These are phyloP conservation scores for Nibea coibor DNA, from an alignment of 2,113 vertebrate species.

Conservation along the genomic window DNA sequence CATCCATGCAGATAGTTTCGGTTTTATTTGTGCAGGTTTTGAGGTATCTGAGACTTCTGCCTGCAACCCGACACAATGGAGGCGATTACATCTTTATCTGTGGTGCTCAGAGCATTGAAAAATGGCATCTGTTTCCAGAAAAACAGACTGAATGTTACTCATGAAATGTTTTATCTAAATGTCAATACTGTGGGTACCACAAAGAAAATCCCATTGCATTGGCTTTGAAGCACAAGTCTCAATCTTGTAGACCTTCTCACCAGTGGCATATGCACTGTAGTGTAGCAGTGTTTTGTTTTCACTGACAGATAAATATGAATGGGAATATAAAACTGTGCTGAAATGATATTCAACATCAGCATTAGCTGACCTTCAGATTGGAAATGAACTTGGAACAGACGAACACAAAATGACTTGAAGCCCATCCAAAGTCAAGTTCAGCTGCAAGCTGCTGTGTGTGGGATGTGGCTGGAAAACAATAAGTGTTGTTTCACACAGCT, in stretches of 20 bases:
- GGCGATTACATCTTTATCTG: neutral
- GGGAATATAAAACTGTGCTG: neutral
- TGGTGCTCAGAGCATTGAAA: neutral
- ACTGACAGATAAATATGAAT: neutral
- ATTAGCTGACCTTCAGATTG: neutral
- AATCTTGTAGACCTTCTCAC: too few species aligned
- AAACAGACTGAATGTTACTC: neutral
- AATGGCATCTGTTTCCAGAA: neutral
- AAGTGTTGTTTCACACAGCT: neutral
- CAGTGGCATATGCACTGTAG: neutral
- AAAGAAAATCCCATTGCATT: neutral
- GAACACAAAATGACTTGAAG: neutral
- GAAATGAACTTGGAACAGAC: neutral
- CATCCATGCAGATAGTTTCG: neutral
- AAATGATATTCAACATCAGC: neutral
- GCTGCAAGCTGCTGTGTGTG: slow-evolving; percentile 24
- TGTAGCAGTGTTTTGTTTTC: neutral
- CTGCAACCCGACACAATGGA: neutral
- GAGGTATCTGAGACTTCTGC: neutral
- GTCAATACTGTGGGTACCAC: neutral
- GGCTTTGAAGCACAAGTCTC: neutral
- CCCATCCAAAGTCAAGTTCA: slow-evolving; percentile 46
- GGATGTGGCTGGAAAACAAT: slow-evolving; percentile 13
- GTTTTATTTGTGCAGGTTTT: neutral
- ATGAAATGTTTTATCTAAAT: neutral